Percentiles rank a stretch among this genome's conserved stretches.
Conservation (phyloP, 2,797 vertebrate species). For the Anisognathus igniventris region DNA sequence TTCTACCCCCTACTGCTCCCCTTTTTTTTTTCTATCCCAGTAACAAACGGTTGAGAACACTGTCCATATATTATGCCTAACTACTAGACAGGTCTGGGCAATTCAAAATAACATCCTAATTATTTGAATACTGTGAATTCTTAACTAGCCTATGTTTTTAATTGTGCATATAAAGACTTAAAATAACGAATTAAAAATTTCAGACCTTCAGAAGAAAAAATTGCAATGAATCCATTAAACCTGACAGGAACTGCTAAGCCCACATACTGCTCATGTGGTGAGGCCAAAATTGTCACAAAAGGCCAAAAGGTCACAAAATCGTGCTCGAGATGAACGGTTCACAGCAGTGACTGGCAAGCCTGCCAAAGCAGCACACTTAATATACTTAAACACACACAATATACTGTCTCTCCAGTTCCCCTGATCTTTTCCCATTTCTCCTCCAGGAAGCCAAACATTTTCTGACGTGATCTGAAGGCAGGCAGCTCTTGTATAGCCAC, state of each 20-base stretch:
- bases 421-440: neutral
- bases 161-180: neutral
- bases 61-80: neutral
- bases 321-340: rapidly evolving
- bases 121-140: neutral
- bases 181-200: neutral
- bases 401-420: neutral
- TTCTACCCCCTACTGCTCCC: rapidly evolving
- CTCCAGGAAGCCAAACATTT: neutral
- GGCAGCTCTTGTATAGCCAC: neutral
- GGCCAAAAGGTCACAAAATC: neutral
- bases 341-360: neutral
- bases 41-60: neutral
- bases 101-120: neutral
- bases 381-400: neutral
- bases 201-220: neutral
- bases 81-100: neutral
- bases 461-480: neutral
- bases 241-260: neutral
- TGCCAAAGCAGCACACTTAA: neutral
- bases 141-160: neutral
- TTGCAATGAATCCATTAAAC: neutral
- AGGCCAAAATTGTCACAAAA: neutral
- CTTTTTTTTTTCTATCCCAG: neutral
- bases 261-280: rapidly evolving